Percentiles rank a stretch among this genome's conserved stretches.
phyloP scores from a whole-genome alignment of 2,113 vertebrate genomes.

The Scomber japonicus region DNA sequence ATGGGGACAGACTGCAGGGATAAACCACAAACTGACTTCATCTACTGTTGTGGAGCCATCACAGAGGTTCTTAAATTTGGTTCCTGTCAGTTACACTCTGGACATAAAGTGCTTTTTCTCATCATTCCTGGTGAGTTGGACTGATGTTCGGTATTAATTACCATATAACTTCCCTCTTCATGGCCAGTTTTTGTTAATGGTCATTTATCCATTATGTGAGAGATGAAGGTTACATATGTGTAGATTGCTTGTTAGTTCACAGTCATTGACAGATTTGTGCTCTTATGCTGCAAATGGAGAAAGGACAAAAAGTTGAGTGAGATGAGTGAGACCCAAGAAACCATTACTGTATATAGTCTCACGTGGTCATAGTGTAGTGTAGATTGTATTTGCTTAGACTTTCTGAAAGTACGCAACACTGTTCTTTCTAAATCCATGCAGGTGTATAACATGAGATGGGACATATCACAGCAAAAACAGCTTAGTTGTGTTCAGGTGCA shows the following conservation, averaged over 20 bases:
- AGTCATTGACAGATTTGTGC: too few relatives aligned
- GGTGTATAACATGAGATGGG: too few relatives aligned
- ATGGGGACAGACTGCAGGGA: slow-evolving; percentile 22
- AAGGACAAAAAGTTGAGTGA: too few relatives aligned
- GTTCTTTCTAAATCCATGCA: too few relatives aligned
- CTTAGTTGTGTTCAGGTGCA: too few relatives aligned
- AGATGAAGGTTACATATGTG: neutral
- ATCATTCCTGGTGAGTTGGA: slow-evolving; percentile 83
- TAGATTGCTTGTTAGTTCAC: neutral
- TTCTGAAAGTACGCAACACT: too few relatives aligned
- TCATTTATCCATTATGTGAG: neutral
- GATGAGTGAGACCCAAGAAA: too few relatives aligned
- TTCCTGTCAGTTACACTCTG: slow-evolving; percentile 52
- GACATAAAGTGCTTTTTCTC: slow-evolving; percentile 76
- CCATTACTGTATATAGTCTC: too few relatives aligned
- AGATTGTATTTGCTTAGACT: too few relatives aligned
- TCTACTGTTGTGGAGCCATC: slow-evolving; percentile 81
- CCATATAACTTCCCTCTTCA: neutral
- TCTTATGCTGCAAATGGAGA: too few relatives aligned
- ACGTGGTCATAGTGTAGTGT: too few relatives aligned
- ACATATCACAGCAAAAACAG: too few relatives aligned
- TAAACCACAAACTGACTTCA: slow-evolving; percentile 69
- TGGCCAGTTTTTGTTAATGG: neutral
- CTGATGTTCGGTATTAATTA: neutral
- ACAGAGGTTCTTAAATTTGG: slow-evolving; percentile 85